Evolutionary conservation across 1,140 invertebrate genomes (phyloP).

Genomic region (Cephus cinctus): DNA sequence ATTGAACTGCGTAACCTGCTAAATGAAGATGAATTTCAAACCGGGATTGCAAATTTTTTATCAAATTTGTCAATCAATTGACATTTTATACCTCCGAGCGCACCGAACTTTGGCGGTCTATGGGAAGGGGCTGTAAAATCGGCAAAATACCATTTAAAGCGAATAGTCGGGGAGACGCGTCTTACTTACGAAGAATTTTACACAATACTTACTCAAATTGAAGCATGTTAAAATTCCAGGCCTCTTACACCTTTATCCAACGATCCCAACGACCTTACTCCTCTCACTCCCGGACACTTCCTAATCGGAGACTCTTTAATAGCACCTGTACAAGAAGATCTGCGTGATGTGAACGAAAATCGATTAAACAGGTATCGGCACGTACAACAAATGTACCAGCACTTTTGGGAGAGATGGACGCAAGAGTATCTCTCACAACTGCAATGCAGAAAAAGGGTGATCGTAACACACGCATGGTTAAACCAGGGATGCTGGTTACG

Average conservation of each 20-base stretch:
- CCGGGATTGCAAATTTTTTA: too few species aligned
- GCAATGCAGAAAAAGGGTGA: slow-evolving; percentile 18
- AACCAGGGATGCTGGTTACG: slow-evolving; percentile 15
- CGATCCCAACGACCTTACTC: slow-evolving; percentile 23
- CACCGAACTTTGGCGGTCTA: slow-evolving; percentile 20
- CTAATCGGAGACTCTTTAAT: slow-evolving; percentile 16
- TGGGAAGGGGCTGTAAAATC: slow-evolving; percentile 22
- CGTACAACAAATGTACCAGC: slow-evolving; percentile 3
- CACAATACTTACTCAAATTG: slow-evolving; percentile 18
- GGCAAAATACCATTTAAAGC: slow-evolving; percentile 23
- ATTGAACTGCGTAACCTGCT: slow-evolving; percentile 1
- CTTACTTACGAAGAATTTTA: slow-evolving; percentile 23
- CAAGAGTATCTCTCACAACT: slow-evolving; percentile 21
- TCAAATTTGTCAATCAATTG: too few species aligned
- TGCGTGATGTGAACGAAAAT: neutral
- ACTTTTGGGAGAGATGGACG: slow-evolving; percentile 24
- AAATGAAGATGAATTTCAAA: too few species aligned
- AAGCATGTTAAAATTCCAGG: slow-evolving; percentile 22
- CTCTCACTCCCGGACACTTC: slow-evolving; percentile 34
- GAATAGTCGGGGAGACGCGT: slow-evolving; percentile 14
- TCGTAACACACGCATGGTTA: too few species aligned
- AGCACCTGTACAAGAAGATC: neutral
- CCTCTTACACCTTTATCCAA: slow-evolving; percentile 18
- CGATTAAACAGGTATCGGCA: neutral
- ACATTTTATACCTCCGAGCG: slow-evolving; percentile 17